Base-by-base conservation (phyloP, 2,797 vertebrate genomes). In the Gorsachius magnificus region DNA sequence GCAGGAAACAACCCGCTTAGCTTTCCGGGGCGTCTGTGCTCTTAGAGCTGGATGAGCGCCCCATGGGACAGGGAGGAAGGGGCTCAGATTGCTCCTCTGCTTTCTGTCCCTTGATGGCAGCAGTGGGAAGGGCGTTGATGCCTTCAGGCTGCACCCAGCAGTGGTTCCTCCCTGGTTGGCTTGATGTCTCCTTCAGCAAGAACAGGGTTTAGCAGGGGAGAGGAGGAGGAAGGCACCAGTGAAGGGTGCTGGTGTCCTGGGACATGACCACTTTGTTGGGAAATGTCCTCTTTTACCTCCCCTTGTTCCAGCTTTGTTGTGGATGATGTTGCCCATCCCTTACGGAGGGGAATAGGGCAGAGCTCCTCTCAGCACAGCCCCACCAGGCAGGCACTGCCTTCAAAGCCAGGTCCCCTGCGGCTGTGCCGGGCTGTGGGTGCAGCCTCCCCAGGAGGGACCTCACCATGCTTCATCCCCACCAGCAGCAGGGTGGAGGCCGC, bases 51-150 rank as follows among this genome's bases (percentile, higher is more conserved):
- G 79, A 7, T 33, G 38, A 61, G 14, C 10, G 38, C 15, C 35
- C 29, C 1, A 1, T 21, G 29, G 48, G 36, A 24, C 21, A 13
- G 26, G 4, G 19, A 43, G 58, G 28, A 38, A 4, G 9, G 53
- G 26, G 5, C 26, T 68, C 29, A 24, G 25, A 29, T 45, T 68
- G 69, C 16, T 69, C 41, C 81, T 82, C 81, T 41, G 54, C 83
- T 29, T 35, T 75, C 63, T 53, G 60, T 90, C 84, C 43, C 75
- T 71, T 56, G 74, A 28, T 72, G 74, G 77, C 78, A 89, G 83
- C 87, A 58, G 33, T 35, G 66, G 54, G 74, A 72, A 76, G 41
- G 19, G 12, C 0, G 0, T 4, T 16, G 54, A 16, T 61, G 43
- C 25, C 85, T 69, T 18, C 36, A 45, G 61, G 57, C 29, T 77